Evolutionary conservation across 1,140 invertebrate genomes (phyloP).

Genomic region (Drosophila punjabiensis): DNA sequence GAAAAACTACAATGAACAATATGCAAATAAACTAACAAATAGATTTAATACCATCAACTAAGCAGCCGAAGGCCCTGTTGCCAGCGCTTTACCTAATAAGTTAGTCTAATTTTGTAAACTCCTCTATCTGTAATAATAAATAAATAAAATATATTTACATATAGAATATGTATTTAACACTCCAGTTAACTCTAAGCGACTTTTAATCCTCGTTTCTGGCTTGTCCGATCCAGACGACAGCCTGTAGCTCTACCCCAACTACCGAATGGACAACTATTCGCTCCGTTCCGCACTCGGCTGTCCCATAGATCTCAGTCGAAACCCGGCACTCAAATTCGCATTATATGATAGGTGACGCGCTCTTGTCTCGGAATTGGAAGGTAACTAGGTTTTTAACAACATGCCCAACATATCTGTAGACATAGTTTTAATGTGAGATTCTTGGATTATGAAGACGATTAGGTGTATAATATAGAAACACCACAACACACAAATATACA

Average conservation of each 20-base stretch:
- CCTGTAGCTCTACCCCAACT: not conserved
- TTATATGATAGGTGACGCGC: conserved; percentile 20
- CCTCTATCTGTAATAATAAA: too few relatives aligned
- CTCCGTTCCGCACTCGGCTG: too few relatives aligned
- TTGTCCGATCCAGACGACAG: conserved; percentile 6
- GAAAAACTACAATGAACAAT: too few relatives aligned
- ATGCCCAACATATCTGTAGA: too few relatives aligned
- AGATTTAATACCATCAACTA: too few relatives aligned
- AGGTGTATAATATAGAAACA: conserved; percentile 56
- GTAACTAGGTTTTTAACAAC: conserved; percentile 66
- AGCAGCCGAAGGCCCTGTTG: too few relatives aligned
- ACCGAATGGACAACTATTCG: too few relatives aligned
- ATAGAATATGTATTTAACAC: conserved; percentile 75
- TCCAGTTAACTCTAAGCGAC: conserved; percentile 61
- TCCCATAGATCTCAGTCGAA: conserved; percentile 33
- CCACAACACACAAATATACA: conserved; percentile 47
- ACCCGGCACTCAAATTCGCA: conserved; percentile 22
- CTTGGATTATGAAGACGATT: conserved; percentile 53
- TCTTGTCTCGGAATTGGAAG: conserved; percentile 50
- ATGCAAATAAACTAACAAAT: too few relatives aligned
- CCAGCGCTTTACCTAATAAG: too few relatives aligned
- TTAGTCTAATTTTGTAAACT: too few relatives aligned
- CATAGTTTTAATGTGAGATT: conserved; percentile 61
- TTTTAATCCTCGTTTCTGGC: conserved; percentile 20
- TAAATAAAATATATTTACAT: too few relatives aligned